Evolutionary conservation across 2,888 invertebrate species (phyloP), one percentile per base, ranked within the genome.

Genomic region (Smittia aterrima): DNA sequence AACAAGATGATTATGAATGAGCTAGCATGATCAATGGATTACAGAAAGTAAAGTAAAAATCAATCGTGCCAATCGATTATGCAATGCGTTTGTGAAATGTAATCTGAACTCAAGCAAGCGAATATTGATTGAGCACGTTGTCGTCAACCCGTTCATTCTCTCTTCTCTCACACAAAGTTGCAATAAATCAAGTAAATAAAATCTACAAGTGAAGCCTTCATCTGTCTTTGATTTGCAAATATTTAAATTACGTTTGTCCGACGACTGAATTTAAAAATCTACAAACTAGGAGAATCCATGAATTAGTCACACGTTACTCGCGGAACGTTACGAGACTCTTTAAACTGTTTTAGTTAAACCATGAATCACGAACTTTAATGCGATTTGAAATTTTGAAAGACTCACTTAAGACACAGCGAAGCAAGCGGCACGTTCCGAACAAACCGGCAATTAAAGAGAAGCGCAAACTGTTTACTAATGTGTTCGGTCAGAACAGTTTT

Each of bases 11-110:
- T 38, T 38, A 38, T 38, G 4, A 38, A 38, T 7, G 38, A 38
- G 9, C 9, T 38, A 38, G 11, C 54, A 54, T 64, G 64, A 64
- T 64, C 27, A 64, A 64, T 64, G 64, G 64, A 64, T 64, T 64
- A 64, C 27, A 64, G 27, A 64, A 32, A 38, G 9, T 38, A 7
- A 7, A 38, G 4, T 7, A 7, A 38, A 7, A 38, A 7, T 38
- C 38, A 38, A 38, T 38, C 38, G 38, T 9, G 4, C 6, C 9
- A 9, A 38, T 38, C 38, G 4, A 38, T 38, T 38, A 38, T 9
- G 38, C 38, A 38, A 38, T 38, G 38, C 4, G 9, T 38, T n/a
- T n/a, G n/a, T n/a, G n/a, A n/a, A n/a, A n/a, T n/a, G n/a, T n/a
- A n/a, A n/a, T n/a, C n/a, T n/a, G n/a, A n/a, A n/a, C n/a, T n/a